Percentiles rank a stretch among this genome's conserved stretches.
Conservation (phyloP, 2,797 vertebrate species). For the Kryptopterus vitreolus region DNA sequence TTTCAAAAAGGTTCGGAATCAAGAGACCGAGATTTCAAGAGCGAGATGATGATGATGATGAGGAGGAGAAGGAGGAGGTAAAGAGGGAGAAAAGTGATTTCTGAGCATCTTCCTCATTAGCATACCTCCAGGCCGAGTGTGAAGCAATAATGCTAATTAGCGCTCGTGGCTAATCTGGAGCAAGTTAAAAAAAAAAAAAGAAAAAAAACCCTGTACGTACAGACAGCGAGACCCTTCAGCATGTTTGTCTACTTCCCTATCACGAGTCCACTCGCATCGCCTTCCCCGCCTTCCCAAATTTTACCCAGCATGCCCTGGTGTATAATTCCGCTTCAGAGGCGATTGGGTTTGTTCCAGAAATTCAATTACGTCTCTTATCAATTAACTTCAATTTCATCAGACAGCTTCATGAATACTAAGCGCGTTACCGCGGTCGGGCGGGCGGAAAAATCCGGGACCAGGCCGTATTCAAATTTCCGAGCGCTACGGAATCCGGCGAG, state of each 20-base stretch:
- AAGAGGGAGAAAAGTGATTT: background rate
- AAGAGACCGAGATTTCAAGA: background rate
- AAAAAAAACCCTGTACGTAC: background rate
- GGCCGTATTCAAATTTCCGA: slow-evolving; percentile 29
- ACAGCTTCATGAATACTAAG: slow-evolving; percentile 74
- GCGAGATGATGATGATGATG: background rate
- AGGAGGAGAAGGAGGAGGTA: background rate
- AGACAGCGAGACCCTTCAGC: background rate
- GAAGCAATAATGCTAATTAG: slow-evolving; percentile 25
- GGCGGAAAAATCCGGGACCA: slow-evolving; percentile 8
- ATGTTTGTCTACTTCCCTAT: background rate
- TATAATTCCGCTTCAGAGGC: slow-evolving; percentile 50
- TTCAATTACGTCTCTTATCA: slow-evolving; percentile 71
- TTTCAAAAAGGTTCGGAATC: background rate
- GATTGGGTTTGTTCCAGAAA: slow-evolving; percentile 63
- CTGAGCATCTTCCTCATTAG: slow-evolving; percentile 29
- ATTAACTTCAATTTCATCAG: slow-evolving; percentile 72
- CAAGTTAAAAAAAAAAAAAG: background rate
- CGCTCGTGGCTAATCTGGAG: slow-evolving; percentile 1
- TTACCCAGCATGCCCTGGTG: slow-evolving; percentile 38
- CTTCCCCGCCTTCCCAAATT: slow-evolving; percentile 13
- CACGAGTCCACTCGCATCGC: slow-evolving; percentile 5
- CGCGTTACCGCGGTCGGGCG: slow-evolving; percentile 49
- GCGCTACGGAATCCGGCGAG: slow-evolving; percentile 58
- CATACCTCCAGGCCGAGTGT: background rate